Evolutionary conservation across 2,113 vertebrate species (phyloP).

Genomic region (Isurus oxyrinchus): DNA sequence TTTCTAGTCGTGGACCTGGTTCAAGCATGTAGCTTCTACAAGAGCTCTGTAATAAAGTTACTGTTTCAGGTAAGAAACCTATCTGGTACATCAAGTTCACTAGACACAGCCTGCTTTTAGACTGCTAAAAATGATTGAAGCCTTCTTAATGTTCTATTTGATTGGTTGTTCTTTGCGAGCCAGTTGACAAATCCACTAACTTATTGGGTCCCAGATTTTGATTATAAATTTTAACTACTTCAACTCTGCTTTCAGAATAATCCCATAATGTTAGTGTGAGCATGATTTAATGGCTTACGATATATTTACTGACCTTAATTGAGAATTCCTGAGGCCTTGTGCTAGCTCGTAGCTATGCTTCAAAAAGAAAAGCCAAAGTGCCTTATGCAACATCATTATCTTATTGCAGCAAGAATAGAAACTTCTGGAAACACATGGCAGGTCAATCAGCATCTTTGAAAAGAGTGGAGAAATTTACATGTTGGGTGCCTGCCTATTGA

Average conservation of each 20-base stretch:
- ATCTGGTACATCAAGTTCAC: no score
- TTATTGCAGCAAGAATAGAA: background rate
- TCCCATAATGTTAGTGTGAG: background rate
- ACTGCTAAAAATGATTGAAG: background rate
- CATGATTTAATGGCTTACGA: background rate
- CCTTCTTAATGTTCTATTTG: background rate
- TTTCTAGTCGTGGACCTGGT: no score
- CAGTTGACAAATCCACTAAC: background rate
- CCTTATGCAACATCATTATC: background rate
- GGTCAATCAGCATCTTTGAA: background rate
- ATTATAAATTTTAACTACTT: background rate
- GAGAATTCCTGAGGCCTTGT: background rate
- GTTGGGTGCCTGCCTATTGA: background rate
- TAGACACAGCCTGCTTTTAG: background rate
- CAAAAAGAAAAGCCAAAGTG: background rate
- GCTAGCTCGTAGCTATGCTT: background rate
- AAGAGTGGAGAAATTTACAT: background rate
- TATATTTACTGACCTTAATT: background rate
- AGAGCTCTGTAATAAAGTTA: no score
- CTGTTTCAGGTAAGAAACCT: no score
- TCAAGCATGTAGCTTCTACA: no score
- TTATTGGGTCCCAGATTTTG: background rate
- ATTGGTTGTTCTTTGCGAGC: background rate
- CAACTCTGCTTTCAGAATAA: background rate
- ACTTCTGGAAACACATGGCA: background rate